A percentile compares a stretch with the other conserved stretches of the same genome.
These are phyloP conservation scores for Pachyseris speciosa DNA, from an alignment of 64 coral and sea anemone genomes.

Conservation along the genomic window DNA sequence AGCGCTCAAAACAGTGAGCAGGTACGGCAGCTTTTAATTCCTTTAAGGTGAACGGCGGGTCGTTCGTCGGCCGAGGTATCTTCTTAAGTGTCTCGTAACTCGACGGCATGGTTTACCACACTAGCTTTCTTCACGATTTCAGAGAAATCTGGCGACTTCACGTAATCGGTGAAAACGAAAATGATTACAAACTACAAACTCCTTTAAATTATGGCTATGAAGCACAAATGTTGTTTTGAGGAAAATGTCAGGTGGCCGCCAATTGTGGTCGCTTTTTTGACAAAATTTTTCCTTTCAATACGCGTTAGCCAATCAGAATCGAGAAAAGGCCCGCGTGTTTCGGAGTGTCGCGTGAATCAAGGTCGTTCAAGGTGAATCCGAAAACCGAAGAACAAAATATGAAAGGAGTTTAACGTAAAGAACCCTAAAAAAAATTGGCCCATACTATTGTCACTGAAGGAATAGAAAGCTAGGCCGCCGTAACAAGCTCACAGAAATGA, in stretches of 20 bases:
- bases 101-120: slow-evolving; percentile 10
- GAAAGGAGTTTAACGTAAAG: too few species aligned
- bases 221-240: background rate
- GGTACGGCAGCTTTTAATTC: slow-evolving; percentile 70
- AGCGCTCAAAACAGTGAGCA: slow-evolving; percentile 67
- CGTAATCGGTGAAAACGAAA: background rate
- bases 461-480: too few species aligned
- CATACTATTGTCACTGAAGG: too few species aligned
- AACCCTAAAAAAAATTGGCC: background rate
- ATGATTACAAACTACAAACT: background rate
- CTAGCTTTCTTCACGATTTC: background rate
- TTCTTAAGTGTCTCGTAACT: slow-evolving; percentile 64
- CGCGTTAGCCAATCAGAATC: background rate
- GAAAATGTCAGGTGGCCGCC: background rate
- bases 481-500: too few species aligned
- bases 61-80: slow-evolving; percentile 33
- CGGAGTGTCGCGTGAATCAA: background rate
- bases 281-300: background rate
- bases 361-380: slow-evolving; percentile 18
- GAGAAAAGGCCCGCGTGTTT: background rate
- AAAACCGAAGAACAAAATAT: background rate
- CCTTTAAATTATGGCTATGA: background rate
- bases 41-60: slow-evolving; percentile 66
- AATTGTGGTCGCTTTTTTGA: background rate
- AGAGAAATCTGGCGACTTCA: background rate